These are phyloP conservation scores for Oreonectes daqikongensis DNA, from an alignment of 2,797 vertebrate species.

Conservation along the genomic window DNA sequence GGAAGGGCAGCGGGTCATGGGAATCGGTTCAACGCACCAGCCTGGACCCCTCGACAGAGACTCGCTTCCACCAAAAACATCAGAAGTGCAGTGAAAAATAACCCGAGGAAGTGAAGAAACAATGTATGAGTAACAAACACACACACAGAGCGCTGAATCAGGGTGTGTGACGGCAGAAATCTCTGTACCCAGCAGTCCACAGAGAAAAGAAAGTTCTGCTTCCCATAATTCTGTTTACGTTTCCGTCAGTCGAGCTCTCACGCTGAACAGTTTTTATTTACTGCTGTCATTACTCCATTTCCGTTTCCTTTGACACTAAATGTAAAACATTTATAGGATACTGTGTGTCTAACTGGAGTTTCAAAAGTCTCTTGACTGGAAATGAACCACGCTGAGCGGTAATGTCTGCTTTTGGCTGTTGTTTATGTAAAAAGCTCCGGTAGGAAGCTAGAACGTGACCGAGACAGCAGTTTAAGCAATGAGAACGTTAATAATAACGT, in stretches of 20 bases:
- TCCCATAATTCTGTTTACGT: conserved; percentile 72
- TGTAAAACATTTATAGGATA: conserved; percentile 18
- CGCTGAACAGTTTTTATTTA: conserved; percentile 64
- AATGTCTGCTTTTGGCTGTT: conserved; percentile 50
- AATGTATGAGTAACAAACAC: conserved; percentile 71
- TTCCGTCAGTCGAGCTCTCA: conserved; percentile 64
- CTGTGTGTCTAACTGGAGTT: conserved; percentile 59
- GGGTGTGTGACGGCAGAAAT: conserved; percentile 66
- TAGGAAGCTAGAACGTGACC: conserved; percentile 38
- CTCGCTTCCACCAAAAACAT: conserved; percentile 67
- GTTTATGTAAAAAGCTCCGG: conserved; percentile 37
- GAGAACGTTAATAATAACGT: conserved; percentile 16
- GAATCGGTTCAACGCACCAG: conserved; percentile 67
- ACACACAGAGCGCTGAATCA: conserved; percentile 45
- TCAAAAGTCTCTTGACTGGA: conserved; percentile 58
- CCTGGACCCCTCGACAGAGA: conserved; percentile 55
- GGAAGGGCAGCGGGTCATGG: conserved; percentile 79
- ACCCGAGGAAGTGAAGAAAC: conserved; percentile 74
- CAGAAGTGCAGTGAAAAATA: conserved; percentile 62
- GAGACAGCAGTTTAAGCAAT: neutral
- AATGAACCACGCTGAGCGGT: conserved; percentile 55
- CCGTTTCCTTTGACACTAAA: conserved; percentile 60
- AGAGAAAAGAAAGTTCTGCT: conserved; percentile 63
- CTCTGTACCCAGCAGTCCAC: conserved; percentile 54
- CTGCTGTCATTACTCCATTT: conserved; percentile 59